Evolutionary conservation across 2,113 vertebrate species (phyloP).

Genomic region (Zingel zingel): DNA sequence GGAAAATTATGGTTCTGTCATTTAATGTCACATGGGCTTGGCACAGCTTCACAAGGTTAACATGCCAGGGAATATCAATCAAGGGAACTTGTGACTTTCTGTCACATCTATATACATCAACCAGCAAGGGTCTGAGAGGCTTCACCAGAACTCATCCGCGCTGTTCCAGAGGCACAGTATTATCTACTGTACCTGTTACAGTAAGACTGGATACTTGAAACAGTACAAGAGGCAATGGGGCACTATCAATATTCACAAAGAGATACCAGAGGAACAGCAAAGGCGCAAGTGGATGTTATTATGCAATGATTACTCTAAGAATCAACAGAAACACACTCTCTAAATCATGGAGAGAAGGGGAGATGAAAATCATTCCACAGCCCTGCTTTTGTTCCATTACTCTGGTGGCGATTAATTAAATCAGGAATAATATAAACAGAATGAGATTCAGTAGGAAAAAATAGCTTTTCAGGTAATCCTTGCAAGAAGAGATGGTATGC

Average conservation of each 20-base stretch:
- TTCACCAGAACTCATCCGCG: conserved; percentile 37
- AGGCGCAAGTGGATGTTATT: conserved; percentile 59
- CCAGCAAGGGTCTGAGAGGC: conserved; percentile 39
- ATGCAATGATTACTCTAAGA: conserved; percentile 68
- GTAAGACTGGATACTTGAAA: conserved; percentile 56
- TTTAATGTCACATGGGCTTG: conserved; percentile 69
- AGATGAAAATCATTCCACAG: conserved; percentile 57
- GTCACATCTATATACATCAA: conserved; percentile 71
- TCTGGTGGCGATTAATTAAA: conserved; percentile 45
- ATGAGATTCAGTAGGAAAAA: conserved; percentile 38
- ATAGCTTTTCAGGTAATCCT: conserved; percentile 46
- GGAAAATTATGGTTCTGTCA: conserved; percentile 67
- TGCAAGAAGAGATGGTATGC: conserved; percentile 10
- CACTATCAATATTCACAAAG: conserved; percentile 57
- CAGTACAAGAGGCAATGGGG: conserved; percentile 42
- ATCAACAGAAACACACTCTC: conserved; percentile 49
- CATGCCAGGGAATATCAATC: conserved; percentile 77
- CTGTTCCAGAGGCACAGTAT: conserved; percentile 58
- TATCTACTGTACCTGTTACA: conserved; percentile 39
- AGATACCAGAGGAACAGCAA: conserved; percentile 60
- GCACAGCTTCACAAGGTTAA: conserved; percentile 73
- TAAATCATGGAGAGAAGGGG: conserved; percentile 53
- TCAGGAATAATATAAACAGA: conserved; percentile 60
- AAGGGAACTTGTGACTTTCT: conserved; percentile 63
- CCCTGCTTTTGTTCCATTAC: conserved; percentile 44